Conservation (phyloP, 2,797 vertebrate species). For the Pangasius macronema region DNA sequence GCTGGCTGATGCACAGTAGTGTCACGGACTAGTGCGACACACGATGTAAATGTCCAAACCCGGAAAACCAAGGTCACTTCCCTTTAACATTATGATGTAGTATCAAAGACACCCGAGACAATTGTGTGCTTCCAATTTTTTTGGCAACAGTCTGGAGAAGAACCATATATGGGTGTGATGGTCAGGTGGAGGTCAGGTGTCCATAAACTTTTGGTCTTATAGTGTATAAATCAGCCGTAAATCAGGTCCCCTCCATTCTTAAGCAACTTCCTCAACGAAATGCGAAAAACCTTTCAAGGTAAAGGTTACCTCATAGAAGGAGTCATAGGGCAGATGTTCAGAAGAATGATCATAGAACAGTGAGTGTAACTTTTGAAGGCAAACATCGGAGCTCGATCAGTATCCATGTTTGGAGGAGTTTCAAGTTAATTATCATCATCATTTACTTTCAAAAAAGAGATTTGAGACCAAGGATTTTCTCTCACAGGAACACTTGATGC, state of each 20-base stretch:
- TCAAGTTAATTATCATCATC: constrained; percentile 4
- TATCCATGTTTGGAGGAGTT: not conserved
- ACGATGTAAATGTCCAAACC: too few relatives aligned
- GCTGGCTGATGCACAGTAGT: not conserved
- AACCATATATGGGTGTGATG: not conserved
- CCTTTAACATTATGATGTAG: too few relatives aligned
- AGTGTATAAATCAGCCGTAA: not conserved
- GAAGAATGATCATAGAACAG: not conserved
- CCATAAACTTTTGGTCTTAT: not conserved
- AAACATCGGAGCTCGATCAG: not conserved
- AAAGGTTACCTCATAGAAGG: not conserved
- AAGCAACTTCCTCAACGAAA: not conserved
- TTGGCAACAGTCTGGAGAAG: not conserved
- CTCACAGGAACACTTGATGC: not conserved
- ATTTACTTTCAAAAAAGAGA: not conserved
- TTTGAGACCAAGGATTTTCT: not conserved
- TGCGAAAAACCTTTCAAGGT: not conserved
- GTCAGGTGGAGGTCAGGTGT: not conserved
- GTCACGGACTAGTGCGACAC: too few relatives aligned
- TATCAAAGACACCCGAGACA: not conserved
- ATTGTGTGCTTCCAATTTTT: not conserved
- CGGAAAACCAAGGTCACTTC: too few relatives aligned
- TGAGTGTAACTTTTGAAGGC: not conserved
- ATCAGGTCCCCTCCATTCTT: not conserved
- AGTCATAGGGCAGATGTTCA: not conserved